A percentile compares a stretch with the other conserved stretches of the same genome.
phyloP scores from a whole-genome alignment of 2,797 vertebrate species.

The Mormyrops boulengeri region DNA sequence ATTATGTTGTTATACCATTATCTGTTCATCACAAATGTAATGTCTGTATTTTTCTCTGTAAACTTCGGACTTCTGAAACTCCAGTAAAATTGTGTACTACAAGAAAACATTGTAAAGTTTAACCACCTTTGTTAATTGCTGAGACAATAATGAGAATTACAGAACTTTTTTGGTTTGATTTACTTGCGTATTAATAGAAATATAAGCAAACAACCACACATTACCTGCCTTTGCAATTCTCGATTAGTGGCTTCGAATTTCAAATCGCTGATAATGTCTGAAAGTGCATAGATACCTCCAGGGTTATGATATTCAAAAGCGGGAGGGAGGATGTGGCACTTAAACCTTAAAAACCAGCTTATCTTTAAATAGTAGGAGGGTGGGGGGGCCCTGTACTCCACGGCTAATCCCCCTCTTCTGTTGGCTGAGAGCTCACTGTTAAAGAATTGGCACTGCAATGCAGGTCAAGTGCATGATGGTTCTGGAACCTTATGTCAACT shows the following conservation, averaged over 20 bases:
- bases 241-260: neutral
- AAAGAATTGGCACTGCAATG: neutral
- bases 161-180: neutral
- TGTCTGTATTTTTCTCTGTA: neutral
- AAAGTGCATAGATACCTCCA: neutral
- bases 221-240: neutral
- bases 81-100: neutral
- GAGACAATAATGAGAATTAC: neutral
- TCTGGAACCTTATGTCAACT: neutral
- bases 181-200: neutral
- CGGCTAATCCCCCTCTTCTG: neutral
- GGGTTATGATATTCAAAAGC: neutral
- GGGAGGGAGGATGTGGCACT: too few species aligned
- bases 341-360: neutral
- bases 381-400: neutral
- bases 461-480: conserved; percentile 7
- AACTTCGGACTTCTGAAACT: neutral
- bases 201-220: neutral
- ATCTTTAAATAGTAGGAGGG: neutral
- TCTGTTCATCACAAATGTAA: neutral
- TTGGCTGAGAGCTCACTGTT: neutral
- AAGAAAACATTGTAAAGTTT: neutral
- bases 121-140: neutral
- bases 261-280: neutral
- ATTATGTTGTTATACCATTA: neutral